Percentiles rank a stretch among this genome's conserved stretches.
These are phyloP conservation scores for Aphelocoma coerulescens DNA, from an alignment of 2,113 vertebrate species.

Conservation along the genomic window DNA sequence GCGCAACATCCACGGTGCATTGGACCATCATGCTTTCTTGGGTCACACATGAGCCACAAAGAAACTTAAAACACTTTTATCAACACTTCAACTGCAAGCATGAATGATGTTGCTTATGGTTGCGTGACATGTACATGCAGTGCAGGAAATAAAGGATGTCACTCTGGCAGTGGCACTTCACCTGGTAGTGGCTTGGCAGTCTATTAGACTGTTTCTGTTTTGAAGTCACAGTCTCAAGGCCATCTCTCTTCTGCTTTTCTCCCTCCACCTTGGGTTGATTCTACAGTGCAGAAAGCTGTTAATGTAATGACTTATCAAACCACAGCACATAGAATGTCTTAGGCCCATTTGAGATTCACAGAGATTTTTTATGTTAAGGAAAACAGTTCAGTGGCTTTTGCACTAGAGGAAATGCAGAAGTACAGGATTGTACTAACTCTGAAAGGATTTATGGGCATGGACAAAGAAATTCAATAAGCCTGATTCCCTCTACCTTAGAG, in stretches of 20 bases:
- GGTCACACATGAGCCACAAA: not conserved
- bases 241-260: not conserved
- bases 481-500: not conserved
- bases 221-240: not conserved
- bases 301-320: not conserved
- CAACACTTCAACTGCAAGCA: not conserved
- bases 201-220: not conserved
- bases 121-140: not conserved
- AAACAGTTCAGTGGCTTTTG: not conserved
- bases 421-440: not conserved
- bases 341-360: not conserved
- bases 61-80: not conserved
- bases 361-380: not conserved
- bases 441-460: not conserved
- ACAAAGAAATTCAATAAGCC: not conserved
- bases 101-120: not conserved
- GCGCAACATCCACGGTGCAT: not conserved
- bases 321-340: not conserved
- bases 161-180: not conserved
- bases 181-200: not conserved
- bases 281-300: not conserved
- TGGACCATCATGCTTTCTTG: not conserved
- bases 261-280: not conserved
- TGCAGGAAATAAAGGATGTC: not conserved
- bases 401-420: not conserved